These are phyloP conservation scores for Dolichotis patagonum DNA, from an alignment of 2,113 vertebrate genomes.

Conservation along the genomic window DNA sequence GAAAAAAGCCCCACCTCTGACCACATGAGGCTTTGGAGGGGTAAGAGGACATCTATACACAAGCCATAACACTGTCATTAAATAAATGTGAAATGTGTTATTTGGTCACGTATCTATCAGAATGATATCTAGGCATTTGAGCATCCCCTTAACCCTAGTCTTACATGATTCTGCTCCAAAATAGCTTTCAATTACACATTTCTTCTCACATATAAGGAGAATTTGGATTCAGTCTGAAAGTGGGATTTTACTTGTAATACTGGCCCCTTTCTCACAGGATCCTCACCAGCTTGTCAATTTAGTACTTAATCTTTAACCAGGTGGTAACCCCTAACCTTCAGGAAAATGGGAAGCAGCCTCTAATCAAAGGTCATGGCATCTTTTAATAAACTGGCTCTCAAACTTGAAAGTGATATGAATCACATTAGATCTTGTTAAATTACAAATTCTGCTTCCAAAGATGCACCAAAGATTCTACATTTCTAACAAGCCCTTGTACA, in stretches of 20 bases:
- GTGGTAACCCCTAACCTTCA: background rate
- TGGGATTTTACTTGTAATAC: background rate
- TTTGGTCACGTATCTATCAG: background rate
- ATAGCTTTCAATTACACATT: background rate
- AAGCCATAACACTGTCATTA: background rate
- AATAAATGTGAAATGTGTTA: background rate
- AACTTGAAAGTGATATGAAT: background rate
- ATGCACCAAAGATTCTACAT: background rate
- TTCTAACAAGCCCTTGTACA: background rate
- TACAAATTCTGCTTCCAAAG: background rate
- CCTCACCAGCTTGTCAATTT: background rate
- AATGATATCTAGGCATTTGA: background rate
- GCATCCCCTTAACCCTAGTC: background rate
- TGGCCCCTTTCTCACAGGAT: accelerated
- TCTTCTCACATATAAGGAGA: background rate
- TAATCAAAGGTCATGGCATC: background rate
- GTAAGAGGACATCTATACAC: background rate
- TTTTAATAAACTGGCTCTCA: background rate
- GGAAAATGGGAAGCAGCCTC: background rate
- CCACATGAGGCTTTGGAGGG: background rate
- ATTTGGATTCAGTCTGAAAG: background rate
- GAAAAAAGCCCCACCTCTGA: background rate
- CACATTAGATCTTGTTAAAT: background rate
- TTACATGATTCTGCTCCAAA: background rate
- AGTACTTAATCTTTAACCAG: background rate